Evolutionary conservation across 2,888 invertebrate genomes (phyloP).

Genomic region (Neocrepidodera transversa): DNA sequence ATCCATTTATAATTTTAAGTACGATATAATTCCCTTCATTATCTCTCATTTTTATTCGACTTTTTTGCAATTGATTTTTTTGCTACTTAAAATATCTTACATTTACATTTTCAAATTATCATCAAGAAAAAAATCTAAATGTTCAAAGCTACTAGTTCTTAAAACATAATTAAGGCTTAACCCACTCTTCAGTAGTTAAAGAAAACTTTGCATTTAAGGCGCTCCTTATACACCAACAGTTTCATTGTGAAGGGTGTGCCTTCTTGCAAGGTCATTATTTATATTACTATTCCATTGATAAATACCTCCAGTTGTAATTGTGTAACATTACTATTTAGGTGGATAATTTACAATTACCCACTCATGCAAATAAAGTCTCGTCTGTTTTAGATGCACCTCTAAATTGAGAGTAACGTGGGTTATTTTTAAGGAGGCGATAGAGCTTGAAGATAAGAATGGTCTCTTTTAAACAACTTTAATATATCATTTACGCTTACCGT

Average conservation of each 20-base stretch:
- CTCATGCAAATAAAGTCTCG: conserved; percentile 1
- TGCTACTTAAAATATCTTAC: no score
- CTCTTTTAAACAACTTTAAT: no score
- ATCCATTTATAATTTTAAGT: no score
- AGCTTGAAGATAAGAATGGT: no score
- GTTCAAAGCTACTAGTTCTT: no score
- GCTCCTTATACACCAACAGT: conserved; percentile 1
- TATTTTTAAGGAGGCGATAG: background rate
- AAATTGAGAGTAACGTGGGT: background rate
- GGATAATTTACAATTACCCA: conserved; percentile 3
- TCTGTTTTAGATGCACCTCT: background rate
- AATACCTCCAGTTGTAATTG: conserved; percentile 1
- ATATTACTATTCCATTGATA: conserved; percentile 3
- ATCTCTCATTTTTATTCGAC: no score
- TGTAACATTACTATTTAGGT: background rate
- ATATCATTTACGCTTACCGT: no score
- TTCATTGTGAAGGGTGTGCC: conserved; percentile 3
- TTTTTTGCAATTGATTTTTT: no score
- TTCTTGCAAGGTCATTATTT: conserved; percentile 3
- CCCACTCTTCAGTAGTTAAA: background rate
- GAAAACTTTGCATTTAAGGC: conserved; percentile 1
- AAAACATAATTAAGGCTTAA: no score
- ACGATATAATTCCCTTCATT: no score
- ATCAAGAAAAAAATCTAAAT: no score
- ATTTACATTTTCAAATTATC: no score